Base-by-base conservation (phyloP, 2,888 invertebrate species). In the Patella depressa region DNA sequence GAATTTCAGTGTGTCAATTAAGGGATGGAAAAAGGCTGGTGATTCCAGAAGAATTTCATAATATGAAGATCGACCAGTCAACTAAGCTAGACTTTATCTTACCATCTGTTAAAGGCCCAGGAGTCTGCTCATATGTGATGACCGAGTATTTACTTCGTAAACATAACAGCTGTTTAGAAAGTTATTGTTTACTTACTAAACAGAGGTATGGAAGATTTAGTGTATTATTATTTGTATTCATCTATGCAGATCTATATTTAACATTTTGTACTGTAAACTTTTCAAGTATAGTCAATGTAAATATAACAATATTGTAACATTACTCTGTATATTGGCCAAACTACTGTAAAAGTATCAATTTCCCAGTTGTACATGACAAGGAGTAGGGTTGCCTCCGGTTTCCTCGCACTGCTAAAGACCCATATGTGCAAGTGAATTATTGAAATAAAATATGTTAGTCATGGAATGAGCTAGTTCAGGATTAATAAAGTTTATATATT, bases 81-180 rank as follows among this genome's bases (percentile, higher is more conserved):
- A 83, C 82, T 24, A 79, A 79, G 4, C 72, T 85, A 54, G 76
- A 82, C 5, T 69, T 81, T 53, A 71, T 85, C 15, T 74, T 85
- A 70, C 85, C 85, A 14, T 81, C 84, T 14, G 78, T 77, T 34
- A 81, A 81, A 17, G 88, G 86, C 11, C 81, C 78, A 3, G 88
- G 88, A 17, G 81, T 87, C 15, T 89, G 88, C 73, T 80, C 88
- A n/a, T 83, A 85, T 53, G 84, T 85, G n/a, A 77, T 89, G 34
- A 75, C 88, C 17, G 83, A 86, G 77, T 87, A 82, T 80, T 83
- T 89, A 24, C 75, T 84, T 71, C 78, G 80, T n/a, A 83, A 83
- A 74, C 88, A 89, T 73, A 89, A 89, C 79, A 81, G 85, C n/a
- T 86, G 88, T 82, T 76, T 89, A 70, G 83, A 85, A 15, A 81